Conservation (phyloP, 2,797 vertebrate species). For the Catostomus latipinnis region DNA sequence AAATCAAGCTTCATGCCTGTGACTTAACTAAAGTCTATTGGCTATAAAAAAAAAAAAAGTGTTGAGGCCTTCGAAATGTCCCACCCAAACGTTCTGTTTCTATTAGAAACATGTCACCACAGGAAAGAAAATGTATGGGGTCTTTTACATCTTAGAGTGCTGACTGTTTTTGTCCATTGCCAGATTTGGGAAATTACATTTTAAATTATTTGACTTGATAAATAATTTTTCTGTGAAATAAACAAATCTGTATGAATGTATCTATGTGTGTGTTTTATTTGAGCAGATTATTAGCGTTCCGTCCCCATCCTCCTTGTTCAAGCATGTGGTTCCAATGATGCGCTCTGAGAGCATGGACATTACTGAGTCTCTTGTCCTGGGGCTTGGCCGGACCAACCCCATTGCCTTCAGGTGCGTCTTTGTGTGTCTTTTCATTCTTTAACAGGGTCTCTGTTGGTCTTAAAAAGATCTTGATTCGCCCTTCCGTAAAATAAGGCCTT, state of each 20-base stretch:
- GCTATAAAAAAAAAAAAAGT: too few species aligned
- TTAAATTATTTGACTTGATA: not conserved
- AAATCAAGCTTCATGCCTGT: too few species aligned
- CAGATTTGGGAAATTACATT: not conserved
- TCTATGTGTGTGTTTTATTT: slow-evolving; percentile 46
- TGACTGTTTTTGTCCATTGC: not conserved
- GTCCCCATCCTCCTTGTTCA: slow-evolving; percentile 96
- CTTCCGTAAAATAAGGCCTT: too few species aligned
- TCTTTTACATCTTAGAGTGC: not conserved
- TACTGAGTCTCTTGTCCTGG: slow-evolving; percentile 97
- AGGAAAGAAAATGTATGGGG: too few species aligned
- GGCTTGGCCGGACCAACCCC: slow-evolving; percentile 99
- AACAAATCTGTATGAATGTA: slow-evolving; percentile 17
- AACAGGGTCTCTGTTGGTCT: too few species aligned
- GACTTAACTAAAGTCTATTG: too few species aligned
- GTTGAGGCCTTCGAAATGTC: too few species aligned
- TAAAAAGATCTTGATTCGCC: too few species aligned
- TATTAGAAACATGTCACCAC: too few species aligned
- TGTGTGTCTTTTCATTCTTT: slow-evolving; percentile 1
- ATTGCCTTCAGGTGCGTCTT: slow-evolving; percentile 90
- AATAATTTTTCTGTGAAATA: not conserved
- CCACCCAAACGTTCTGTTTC: too few species aligned
- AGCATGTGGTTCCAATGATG: slow-evolving; percentile 99
- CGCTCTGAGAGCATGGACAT: slow-evolving; percentile 99
- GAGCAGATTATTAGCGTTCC: slow-evolving; percentile 93